Evolutionary conservation across 1,140 invertebrate genomes (phyloP), one percentile per base, ranked within the genome.

Genomic region (Brachionus angularis): DNA sequence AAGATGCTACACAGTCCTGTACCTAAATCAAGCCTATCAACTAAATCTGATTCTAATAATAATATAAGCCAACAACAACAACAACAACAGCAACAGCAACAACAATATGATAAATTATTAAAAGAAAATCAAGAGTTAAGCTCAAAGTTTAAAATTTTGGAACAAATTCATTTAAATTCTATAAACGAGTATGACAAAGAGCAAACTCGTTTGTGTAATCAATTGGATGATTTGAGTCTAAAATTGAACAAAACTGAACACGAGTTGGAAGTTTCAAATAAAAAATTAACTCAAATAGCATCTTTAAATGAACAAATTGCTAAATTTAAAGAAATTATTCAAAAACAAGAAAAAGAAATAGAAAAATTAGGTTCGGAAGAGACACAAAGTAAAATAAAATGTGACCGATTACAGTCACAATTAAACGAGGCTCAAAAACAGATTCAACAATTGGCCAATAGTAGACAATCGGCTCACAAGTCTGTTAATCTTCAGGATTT

Each of bases 111-210:
- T 14, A 36, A 67, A 25, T 5, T 67, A 5, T 1, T 67, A 16
- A 67, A 67, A 36, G 42, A 50, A 12, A 47, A 50, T 50, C 33
- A 27, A 7, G 62, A 67, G 0, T 23, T 67, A 1, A 36, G 14
- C 23, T 46, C 62, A 18, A 67, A 67, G 16, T 67, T 47, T 31
- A 67, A 67, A n/a, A 46, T 67, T 7, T 16, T 67, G 3, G 62
- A 67, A 5, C 42, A 67, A 47, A 47, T 67, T 47, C 62, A 67
- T n/a, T 16, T 67, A 8, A 42, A 67, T 21, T 47, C 47, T 21
- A 27, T 47, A 18, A 21, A 14, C 42, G 62, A 67, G 47, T 46
- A 21, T 21, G 62, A 67, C 14, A 39, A 34, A 23, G 29, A 49
- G 0, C 62, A 67, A n/a, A 29, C 27, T 10, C 12, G 62, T 16